Evolutionary conservation across 2,797 vertebrate species (phyloP), one percentile per base, ranked within the genome.

Genomic region (Lagorchestes hirsutus): DNA sequence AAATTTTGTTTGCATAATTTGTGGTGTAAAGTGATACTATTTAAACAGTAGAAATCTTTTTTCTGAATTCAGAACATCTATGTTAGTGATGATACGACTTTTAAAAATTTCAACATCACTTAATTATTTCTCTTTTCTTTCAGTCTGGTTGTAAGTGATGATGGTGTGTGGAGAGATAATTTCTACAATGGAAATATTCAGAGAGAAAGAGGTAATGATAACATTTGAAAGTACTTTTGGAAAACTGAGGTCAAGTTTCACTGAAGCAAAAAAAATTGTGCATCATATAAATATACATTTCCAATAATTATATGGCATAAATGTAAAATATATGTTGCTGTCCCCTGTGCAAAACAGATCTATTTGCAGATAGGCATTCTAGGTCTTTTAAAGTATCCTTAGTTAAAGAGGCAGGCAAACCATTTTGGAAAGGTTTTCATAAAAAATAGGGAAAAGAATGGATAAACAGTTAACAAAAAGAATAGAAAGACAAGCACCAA

Each of bases 91-190:
- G 96, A 54, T 91, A 29, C 11, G 0, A 82, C n/a, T 96, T 95
- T 91, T 92, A 95, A 87, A 87, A 24, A 27, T 9, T 50, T 87
- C n/a, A 74, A 1, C 18, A 27, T 87, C 8, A 82, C 67, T 34
- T 46, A 22, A 28, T 97, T 0, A 34, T 95, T 98, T 97, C 90
- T 97, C 92, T 55, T 98, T 62, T 96, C 31, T 96, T 97, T 67
- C 97, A 99, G 99, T 97, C 98, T 99, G 5, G 98, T 99, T 97
- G 98, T 99, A n/a, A 99, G 99, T 95, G 98, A 99, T 40, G 99
- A 99, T 97, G 98, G 97, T 0, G 98, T 99, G 34, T 98, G 98
- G 98, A 99, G 99, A 97, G 99, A 99, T 97, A 99, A 97, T 87
- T 99, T 99, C 98, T 99, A 99, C 98, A 98, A 98, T 82, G 99